Conservation (phyloP, 1,140 invertebrate species). For the Lordiphosa clarofinis region DNA sequence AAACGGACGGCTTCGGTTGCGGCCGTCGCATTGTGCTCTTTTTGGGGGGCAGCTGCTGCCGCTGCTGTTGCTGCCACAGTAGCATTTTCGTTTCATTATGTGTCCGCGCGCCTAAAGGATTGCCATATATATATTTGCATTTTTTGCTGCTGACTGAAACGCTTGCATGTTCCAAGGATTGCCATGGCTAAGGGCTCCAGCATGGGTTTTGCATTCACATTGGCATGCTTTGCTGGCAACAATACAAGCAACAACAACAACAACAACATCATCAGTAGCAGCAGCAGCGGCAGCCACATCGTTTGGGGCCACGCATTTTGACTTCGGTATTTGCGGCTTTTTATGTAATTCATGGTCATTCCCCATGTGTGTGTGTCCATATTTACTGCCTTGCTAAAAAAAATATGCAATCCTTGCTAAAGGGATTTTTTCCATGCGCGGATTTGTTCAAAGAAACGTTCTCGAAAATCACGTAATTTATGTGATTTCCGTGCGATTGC, state of each 20-base stretch:
- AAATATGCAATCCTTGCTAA: slow-evolving; percentile 10
- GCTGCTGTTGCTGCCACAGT: slow-evolving; percentile 53
- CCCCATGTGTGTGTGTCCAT: slow-evolving; percentile 29
- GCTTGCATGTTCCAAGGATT: slow-evolving; percentile 47
- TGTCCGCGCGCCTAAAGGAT: slow-evolving; percentile 71
- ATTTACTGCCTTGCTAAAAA: slow-evolving; percentile 39
- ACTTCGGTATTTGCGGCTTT: slow-evolving; percentile 77
- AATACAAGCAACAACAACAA: slow-evolving; percentile 7
- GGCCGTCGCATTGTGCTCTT: slow-evolving; percentile 39
- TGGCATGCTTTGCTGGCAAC: slow-evolving; percentile 49
- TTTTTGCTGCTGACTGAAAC: slow-evolving; percentile 34
- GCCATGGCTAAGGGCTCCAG: slow-evolving; percentile 40
- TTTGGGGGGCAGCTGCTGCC: slow-evolving; percentile 31
- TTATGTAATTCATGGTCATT: slow-evolving; percentile 78
- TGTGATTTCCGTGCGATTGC: slow-evolving; percentile 50
- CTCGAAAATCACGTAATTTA: slow-evolving; percentile 74
- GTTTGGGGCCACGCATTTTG: slow-evolving; percentile 70
- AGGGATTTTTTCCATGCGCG: slow-evolving; percentile 28
- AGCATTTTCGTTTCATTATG: slow-evolving; percentile 78
- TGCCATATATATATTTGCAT: slow-evolving; percentile 75
- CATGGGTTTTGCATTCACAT: slow-evolving; percentile 31
- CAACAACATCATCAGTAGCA: slow-evolving; percentile 14
- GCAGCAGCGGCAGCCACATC: slow-evolving; percentile 16
- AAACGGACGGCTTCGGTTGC: slow-evolving; percentile 42
- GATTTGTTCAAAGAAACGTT: slow-evolving; percentile 63